Evolutionary conservation across 2,888 invertebrate species (phyloP).

Genomic region (Meliscaeva auricollis): DNA sequence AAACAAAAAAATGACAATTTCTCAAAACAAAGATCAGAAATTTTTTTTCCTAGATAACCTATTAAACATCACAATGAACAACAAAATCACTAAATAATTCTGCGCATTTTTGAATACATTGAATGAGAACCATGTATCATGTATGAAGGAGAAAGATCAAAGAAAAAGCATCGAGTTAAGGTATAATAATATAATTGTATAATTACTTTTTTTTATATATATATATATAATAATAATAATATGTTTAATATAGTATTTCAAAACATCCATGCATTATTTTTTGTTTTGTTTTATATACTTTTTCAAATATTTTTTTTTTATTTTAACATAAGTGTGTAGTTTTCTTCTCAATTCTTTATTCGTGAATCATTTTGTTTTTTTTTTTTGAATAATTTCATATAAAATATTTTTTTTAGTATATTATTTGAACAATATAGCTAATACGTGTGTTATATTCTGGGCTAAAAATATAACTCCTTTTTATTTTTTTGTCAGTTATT

Average conservation of each 20-base stretch:
- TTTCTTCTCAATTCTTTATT: constrained; percentile 50
- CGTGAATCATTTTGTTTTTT: constrained; percentile 59
- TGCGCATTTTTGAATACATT: constrained; percentile 83
- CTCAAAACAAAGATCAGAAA: constrained; percentile 54
- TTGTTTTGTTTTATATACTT: constrained; percentile 65
- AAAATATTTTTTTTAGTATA: constrained; percentile 66
- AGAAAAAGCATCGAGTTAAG: constrained; percentile 78
- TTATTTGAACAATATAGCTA: constrained; percentile 38
- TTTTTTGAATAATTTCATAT: constrained; percentile 63
- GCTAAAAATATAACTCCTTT: constrained; percentile 55
- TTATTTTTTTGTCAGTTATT: constrained; percentile 45
- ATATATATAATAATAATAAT: constrained; percentile 72
- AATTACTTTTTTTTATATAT: constrained; percentile 76
- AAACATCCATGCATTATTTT: constrained; percentile 78
- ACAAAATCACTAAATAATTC: constrained; percentile 77
- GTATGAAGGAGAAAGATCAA: constrained; percentile 72
- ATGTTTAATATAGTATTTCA: constrained; percentile 74
- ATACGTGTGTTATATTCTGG: constrained; percentile 9
- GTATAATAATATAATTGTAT: constrained; percentile 77
- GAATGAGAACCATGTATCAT: constrained; percentile 70
- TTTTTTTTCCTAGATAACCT: neutral
- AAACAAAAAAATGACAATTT: constrained; percentile 3
- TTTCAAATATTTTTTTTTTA: constrained; percentile 52
- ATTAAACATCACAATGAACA: constrained; percentile 17
- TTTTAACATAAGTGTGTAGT: constrained; percentile 66